Base-by-base conservation (phyloP, 53 echinoderm and acorn worm species). In the Patiria pectinifera region DNA sequence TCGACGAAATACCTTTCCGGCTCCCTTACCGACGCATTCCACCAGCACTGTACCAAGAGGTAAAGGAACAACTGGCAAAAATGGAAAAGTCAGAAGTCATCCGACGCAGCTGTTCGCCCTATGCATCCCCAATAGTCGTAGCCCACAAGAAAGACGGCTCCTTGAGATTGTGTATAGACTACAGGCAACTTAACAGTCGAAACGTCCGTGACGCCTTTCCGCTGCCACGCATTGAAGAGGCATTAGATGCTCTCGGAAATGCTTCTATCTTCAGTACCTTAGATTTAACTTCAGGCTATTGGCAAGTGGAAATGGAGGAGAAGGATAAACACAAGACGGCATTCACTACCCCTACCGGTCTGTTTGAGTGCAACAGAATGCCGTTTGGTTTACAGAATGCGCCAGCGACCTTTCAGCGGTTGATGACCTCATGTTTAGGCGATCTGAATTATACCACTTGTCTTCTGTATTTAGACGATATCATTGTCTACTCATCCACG, bases 401-500 rank as follows among this genome's bases (percentile, higher is more conserved):
- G 8, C 60, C 60, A 11, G 60, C 12, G 60, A 60, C 60, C 60
- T 60, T 60, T 12, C 60, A 12, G 12, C 60, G 12, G 60, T 12
- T 60, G 12, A 8, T 11, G 60, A 8, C 8, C 75, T 69, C 62
- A 6, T 93, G 92, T 48, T 61, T 95, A 11, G 91, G 91, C 2
- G 93, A 90, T 35, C 76, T 60, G 47, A 93, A 95, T 48, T 95
- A 91, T 22, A 87, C 92, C 10, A 92, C 89, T n/a, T 44, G 87
- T 5, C 59, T 94, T 10, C 75, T 95, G 18, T 95, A 95, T 66
- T 45, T 93, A n/a, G 95, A 95, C 63, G 95, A 95, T 86, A 92
- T 95, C 43, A 89, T 89, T 18, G 84, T 95, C 6, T 92, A 85
- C 80, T 95, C 95, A 48, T 69, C 60, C 11, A 88, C 88, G 15